These are phyloP conservation scores for Chrysolina americana DNA, from an alignment of 2,888 invertebrate species.

Conservation along the genomic window DNA sequence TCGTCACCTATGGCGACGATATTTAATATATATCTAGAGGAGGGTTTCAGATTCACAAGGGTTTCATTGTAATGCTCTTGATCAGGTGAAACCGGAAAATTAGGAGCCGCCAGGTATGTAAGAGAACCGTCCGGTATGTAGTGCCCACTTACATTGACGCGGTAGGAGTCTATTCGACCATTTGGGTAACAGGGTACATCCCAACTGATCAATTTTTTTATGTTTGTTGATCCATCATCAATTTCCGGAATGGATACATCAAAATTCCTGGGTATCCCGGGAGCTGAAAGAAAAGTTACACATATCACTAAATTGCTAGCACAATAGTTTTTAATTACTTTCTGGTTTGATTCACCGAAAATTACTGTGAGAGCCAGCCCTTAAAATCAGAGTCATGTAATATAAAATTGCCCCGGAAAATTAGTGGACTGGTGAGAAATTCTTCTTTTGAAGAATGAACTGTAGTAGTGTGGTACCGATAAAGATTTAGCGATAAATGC, in stretches of 20 bases:
- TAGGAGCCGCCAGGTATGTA: no score
- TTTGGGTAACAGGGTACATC: conserved; percentile 33
- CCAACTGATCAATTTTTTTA: conserved; percentile 16
- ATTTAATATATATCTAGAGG: not conserved
- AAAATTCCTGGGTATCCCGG: conserved; percentile 30
- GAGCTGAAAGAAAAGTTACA: conserved; percentile 30
- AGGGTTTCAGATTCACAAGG: not conserved
- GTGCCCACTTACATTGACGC: not conserved
- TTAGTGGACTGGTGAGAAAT: no score
- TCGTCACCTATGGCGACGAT: conserved; percentile 3
- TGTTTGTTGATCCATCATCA: not conserved
- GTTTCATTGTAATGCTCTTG: not conserved
- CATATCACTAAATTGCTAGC: not conserved
- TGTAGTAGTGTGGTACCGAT: no score
- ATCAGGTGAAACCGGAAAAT: no score
- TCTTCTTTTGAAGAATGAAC: no score
- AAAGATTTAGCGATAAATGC: no score
- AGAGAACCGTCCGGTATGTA: not conserved
- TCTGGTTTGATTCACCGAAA: no score
- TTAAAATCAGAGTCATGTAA: no score
- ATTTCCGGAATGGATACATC: not conserved
- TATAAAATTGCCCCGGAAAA: no score
- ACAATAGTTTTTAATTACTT: no score
- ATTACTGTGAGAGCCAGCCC: not conserved
- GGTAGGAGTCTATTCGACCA: conserved; percentile 13